Base-by-base conservation (phyloP, 2,113 vertebrate genomes). In the Paradoxurus hermaphroditus region DNA sequence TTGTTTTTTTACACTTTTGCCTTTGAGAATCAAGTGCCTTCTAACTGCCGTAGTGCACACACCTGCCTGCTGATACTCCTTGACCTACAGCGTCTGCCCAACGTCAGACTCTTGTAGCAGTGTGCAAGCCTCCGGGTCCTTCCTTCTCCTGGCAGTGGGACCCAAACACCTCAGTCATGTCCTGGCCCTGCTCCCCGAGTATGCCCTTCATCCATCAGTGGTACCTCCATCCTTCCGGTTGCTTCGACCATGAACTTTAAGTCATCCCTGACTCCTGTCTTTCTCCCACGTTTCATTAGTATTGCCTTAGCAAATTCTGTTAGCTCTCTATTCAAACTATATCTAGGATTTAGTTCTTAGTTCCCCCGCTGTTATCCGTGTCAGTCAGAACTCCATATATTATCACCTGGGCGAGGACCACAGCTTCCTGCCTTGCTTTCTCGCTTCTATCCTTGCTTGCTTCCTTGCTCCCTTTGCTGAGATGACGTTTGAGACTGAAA, bases 181-280 rank as follows among this genome's bases (percentile, higher is more conserved):
- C 15, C 36, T 53, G 5, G 2, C 25, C 19, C 34, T 23, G 2
- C 51, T 68, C 44, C 59, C 79, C 53, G 31, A 0, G 15, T 0
- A 0, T 0, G 0, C 15, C 15, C 25, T 34, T 36, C 4, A 0
- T 49, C 65, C 5, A 31, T 21, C 25, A 14, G 19, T 11, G 73
- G 5, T n/a, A 29, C 0, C 18, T 44, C 46, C 62, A 18, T 13
- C n/a, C 15, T 72, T 12, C 11, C 4, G 18, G 8, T 6, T 59
- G 36, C 36, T 5, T 12, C 12, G 7, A 3, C 16, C 31, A 0
- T 67, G 81, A 25, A 15, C 62, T 65, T 84, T 25, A 6, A 5
- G 51, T 21, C 27, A 16, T 14, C 36, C 18, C 49, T 36, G 56
- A 27, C 16, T n/a, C 41, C 19, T 86, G 15, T 36, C 53, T 53